Evolutionary conservation across 2,797 vertebrate species (phyloP).

Genomic region (Eulemur rubriventer): DNA sequence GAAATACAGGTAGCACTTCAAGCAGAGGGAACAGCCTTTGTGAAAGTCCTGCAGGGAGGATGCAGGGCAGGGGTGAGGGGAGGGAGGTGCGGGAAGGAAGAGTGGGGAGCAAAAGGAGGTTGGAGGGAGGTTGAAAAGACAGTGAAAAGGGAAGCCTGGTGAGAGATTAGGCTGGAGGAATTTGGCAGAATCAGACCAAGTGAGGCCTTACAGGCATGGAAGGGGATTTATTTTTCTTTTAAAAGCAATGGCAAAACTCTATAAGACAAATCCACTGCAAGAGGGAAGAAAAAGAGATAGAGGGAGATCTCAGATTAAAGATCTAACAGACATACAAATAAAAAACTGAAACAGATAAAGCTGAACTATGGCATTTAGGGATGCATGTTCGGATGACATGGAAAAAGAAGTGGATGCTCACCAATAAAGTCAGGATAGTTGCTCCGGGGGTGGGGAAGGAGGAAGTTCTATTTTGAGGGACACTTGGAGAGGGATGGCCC

Average conservation of each 20-base stretch:
- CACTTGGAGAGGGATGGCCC: accelerated
- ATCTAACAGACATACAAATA: not conserved
- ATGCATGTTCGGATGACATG: not conserved
- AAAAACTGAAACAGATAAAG: not conserved
- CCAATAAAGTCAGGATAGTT: not conserved
- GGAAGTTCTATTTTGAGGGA: not conserved
- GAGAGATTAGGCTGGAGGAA: not conserved
- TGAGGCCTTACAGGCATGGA: not conserved
- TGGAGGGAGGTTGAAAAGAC: not conserved
- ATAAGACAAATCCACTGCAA: not conserved
- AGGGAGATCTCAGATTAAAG: not conserved
- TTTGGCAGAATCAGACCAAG: not conserved
- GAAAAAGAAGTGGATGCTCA: not conserved
- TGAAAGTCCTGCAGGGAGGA: not conserved
- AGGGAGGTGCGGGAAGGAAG: not conserved
- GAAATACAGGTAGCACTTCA: not conserved
- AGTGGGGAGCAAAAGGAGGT: not conserved
- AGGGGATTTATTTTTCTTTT: constrained; percentile 8
- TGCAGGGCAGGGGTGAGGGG: not conserved
- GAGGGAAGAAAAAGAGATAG: not conserved
- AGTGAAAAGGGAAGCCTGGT: not conserved
- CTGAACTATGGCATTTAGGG: not conserved
- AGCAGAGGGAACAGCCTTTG: not conserved
- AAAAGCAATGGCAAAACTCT: not conserved
- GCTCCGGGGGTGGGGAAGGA: not conserved